Base-by-base conservation (phyloP, 1,140 invertebrate species). In the Camponotus pennsylvanicus region DNA sequence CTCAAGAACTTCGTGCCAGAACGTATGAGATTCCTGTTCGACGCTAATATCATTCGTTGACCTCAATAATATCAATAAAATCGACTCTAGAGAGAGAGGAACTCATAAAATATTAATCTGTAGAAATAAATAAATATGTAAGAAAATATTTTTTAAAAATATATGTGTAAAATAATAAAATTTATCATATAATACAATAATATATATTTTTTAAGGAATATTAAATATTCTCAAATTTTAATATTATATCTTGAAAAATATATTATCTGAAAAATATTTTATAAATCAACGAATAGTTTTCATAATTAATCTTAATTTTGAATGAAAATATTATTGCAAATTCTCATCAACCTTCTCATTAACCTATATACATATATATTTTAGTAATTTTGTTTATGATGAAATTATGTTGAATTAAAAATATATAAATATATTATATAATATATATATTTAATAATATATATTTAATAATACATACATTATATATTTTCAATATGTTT, bases 1-100 rank as follows among this genome's bases (percentile, higher is more conserved):
- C 57, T 66, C 27, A 84, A 85, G 42, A 88, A 83, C 40, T 88
- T 71, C 13, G 69, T 49, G 15, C 40, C 40, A n/a, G 45, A 57
- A 11, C 55, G 57, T 37, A 11, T 4, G 61, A 49, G 40, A 76
- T 40, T 77, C 27, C 11, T 67, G 55, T 32, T 21, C 45, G n/a
- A 27, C 18, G 9, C 2, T 37, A 66, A 13, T 69, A 15, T 27
- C 13, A 40, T 49, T 49, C 8, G 27, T 84, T 52, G 40, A 27
- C 40, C 11, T 42, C 64, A n/a, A 67, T 55, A 34, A 69, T 69
- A 57, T 55, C 13, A 42, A 57, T 18, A 59, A 57, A 59, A 57
- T 37, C n/a, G 21, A 40, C 3, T 13, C n/a, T 27, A 57, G 15
- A 2, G 8, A 57, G 27, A 73, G 2, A 27, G 3, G 3, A 40